Evolutionary conservation across 2,888 invertebrate genomes (phyloP), one percentile per base, ranked within the genome.

Genomic region (Amiota communis): DNA sequence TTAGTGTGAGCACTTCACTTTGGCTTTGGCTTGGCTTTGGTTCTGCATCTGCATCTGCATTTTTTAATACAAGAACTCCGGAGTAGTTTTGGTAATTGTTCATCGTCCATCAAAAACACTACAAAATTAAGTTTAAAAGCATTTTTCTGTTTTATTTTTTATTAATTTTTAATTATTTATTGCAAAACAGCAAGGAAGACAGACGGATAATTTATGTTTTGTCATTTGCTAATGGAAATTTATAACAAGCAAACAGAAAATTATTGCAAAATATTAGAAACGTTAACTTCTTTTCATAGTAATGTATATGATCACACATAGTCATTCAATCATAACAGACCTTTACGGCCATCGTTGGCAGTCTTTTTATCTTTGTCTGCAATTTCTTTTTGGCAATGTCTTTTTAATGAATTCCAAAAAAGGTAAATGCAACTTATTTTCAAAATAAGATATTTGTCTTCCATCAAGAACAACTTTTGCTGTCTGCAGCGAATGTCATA

Each of bases 381-480:
- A 47, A 63, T 70, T 78, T 72, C 20, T 72, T 57, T 78, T 67
- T 63, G 72, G 72, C 72, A 76, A 79, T 81, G 79, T 78, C 81
- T 80, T 81, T 81, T 81, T 80, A 81, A 81, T 81, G 82, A 81
- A 80, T 81, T 79, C 76, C 73, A 64, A 73, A 6, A 36, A 76
- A 80, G 81, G 81, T 78, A 78, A 80, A 80, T 77, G 81, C 72
- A 77, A 78, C 77, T 72, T 77, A 75, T 36, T 36, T 36, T 36
- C 36, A 36, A 36, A 36, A 36, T 6, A 36, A 36, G 4, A 36
- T 4, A 36, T 6, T 36, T 2, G 2, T 36, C 36, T 6, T 6
- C 0, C 6, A 36, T 36, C 36, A 6, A 36, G 80, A 75, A 74
- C 80, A 80, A 80, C 80, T 81, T 80, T 80, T 80, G 78, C 80